Percentiles rank a stretch among this genome's conserved stretches.
Conservation (phyloP, 92 coral and sea anemone genomes). For the Plumapathes pennacea region DNA sequence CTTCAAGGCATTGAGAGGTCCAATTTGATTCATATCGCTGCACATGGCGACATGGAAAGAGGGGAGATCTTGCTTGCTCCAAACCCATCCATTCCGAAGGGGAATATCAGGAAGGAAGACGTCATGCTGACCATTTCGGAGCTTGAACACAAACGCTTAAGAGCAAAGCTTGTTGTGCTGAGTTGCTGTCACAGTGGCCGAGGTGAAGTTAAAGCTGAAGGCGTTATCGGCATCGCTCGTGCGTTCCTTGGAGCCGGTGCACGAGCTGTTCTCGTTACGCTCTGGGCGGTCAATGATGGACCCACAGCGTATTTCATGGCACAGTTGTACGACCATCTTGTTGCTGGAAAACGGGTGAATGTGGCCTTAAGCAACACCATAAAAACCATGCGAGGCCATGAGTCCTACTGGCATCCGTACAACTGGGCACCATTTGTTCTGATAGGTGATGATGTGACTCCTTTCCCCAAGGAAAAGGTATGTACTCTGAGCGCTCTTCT, state of each 20-base stretch:
- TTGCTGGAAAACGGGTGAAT: no score
- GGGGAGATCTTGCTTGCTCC: constrained; percentile 32
- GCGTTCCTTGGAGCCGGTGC: constrained; percentile 47
- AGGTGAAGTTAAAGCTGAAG: constrained; percentile 32
- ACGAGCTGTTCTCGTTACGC: constrained; percentile 22
- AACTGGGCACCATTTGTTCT: no score
- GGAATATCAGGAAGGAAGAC: constrained; percentile 3
- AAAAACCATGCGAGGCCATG: no score
- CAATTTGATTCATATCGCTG: constrained; percentile 25
- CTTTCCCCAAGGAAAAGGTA: no score
- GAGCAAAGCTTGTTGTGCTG: constrained; percentile 24
- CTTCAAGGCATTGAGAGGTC: constrained; percentile 2
- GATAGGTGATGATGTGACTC: no score
- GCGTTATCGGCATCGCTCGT: constrained; percentile 39
- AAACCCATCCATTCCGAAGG: background rate
- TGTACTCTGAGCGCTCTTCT: no score
- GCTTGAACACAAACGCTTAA: background rate
- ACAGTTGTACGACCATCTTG: no score
- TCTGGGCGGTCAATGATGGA: constrained; percentile 40
- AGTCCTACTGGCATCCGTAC: no score
- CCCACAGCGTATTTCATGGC: no score
- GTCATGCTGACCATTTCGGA: constrained; percentile 19
- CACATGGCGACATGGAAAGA: constrained; percentile 16
- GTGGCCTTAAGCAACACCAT: no score
- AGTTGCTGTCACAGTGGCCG: constrained; percentile 37